Evolutionary conservation across 2,888 invertebrate genomes (phyloP).

Genomic region (Ennomos erosarius): DNA sequence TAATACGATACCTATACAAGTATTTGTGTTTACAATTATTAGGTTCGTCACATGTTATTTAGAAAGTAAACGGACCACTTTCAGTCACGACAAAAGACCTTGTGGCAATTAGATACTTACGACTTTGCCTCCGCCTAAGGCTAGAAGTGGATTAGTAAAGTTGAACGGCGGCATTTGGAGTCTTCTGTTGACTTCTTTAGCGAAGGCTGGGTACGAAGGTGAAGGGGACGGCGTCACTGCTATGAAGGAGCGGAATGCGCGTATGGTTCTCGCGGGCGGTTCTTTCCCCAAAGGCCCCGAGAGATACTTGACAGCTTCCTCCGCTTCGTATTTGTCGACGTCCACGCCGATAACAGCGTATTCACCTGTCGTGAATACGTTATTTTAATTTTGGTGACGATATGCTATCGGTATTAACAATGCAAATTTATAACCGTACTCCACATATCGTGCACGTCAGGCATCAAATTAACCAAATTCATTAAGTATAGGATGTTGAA

Average conservation of each 20-base stretch:
- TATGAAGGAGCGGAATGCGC: conserved; percentile 92
- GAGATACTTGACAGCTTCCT: conserved; percentile 92
- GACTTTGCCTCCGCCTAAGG: conserved; percentile 90
- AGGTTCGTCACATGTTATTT: conserved; percentile 31
- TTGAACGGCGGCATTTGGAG: conserved; percentile 95
- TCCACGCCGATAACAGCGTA: conserved; percentile 97
- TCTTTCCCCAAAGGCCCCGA: conserved; percentile 90
- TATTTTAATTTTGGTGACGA: conserved; percentile 10
- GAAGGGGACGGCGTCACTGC: conserved; percentile 92
- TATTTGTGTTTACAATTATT: conserved; percentile 37
- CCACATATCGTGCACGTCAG: too few species aligned
- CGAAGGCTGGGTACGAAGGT: conserved; percentile 90
- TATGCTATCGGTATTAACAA: conserved; percentile 5
- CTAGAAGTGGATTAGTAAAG: conserved; percentile 91
- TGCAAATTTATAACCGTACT: too few species aligned
- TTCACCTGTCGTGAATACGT: conserved; percentile 86
- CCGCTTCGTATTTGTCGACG: conserved; percentile 93
- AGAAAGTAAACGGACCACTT: conserved; percentile 38
- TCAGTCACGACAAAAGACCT: conserved; percentile 34
- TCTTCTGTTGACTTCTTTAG: conserved; percentile 91
- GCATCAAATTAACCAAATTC: too few species aligned
- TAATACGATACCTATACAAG: conserved; percentile 18
- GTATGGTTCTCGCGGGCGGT: conserved; percentile 84
- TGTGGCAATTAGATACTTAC: conserved; percentile 67
- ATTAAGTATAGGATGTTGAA: too few species aligned